Evolutionary conservation across 2,113 vertebrate species (phyloP).

Genomic region (Sterna hirundo): DNA sequence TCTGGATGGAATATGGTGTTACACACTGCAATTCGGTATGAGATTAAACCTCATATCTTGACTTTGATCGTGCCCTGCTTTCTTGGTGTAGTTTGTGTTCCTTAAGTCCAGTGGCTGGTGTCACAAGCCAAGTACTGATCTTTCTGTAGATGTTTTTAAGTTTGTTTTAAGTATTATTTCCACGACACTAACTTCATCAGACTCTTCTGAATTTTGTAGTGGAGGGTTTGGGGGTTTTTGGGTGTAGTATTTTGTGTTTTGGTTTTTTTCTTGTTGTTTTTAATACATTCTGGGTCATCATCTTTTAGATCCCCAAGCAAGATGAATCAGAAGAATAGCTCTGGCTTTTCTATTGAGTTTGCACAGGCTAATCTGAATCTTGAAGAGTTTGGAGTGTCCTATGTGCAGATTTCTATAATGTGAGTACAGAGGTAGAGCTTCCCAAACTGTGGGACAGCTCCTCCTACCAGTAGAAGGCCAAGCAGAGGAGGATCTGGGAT

Average conservation of each 20-base stretch:
- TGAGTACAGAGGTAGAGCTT: background rate
- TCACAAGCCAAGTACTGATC: no score
- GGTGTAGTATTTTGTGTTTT: background rate
- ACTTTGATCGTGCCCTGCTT: background rate
- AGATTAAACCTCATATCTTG: background rate
- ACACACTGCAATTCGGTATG: fast-evolving
- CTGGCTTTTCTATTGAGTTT: background rate
- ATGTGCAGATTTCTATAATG: fast-evolving
- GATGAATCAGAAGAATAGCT: background rate
- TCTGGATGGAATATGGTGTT: background rate
- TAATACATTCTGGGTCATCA: background rate
- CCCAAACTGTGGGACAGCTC: background rate
- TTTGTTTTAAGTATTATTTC: background rate
- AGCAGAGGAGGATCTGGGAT: background rate
- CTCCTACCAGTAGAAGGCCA: background rate
- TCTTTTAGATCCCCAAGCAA: background rate
- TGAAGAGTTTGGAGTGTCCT: background rate
- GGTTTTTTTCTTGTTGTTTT: background rate
- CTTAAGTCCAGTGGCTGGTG: no score
- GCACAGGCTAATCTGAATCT: background rate
- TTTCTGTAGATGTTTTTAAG: background rate
- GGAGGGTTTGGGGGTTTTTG: no score
- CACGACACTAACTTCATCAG: background rate
- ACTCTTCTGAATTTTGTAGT: background rate
- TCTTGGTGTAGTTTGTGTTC: background rate